Conservation (phyloP, 1,140 invertebrate genomes). For the Spodoptera frugiperda region DNA sequence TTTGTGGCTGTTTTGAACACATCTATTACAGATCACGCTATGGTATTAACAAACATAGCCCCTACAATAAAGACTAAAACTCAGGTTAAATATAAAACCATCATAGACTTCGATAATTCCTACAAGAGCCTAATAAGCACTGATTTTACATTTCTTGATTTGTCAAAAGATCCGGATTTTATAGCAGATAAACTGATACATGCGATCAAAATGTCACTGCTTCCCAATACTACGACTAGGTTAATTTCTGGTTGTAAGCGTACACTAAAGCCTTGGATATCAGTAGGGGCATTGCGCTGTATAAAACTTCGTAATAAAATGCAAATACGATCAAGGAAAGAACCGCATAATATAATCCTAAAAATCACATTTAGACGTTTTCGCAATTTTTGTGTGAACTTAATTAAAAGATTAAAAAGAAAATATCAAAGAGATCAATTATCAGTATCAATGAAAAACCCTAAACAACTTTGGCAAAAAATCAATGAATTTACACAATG, state of each 20-base stretch:
- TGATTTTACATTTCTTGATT: background rate
- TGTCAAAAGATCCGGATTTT: background rate
- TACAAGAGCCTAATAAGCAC: background rate
- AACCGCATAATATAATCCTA: too few relatives aligned
- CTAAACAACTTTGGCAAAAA: background rate
- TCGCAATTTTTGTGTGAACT: background rate
- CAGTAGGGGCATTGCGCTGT: background rate
- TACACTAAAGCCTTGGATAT: background rate
- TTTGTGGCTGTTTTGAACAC: background rate
- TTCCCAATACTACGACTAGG: background rate
- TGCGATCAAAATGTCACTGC: background rate
- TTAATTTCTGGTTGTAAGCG: background rate
- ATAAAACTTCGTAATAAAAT: background rate
- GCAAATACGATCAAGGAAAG: background rate
- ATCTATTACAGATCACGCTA: background rate
- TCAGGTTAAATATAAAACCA: background rate
- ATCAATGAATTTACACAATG: too few relatives aligned
- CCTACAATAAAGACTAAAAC: background rate
- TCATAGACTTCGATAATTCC: background rate
- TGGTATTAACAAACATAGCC: background rate
- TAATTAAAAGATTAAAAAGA: constrained; percentile 12
- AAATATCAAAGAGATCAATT: background rate
- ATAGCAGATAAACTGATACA: background rate
- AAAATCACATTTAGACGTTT: background rate
- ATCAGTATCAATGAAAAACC: background rate